Evolutionary conservation across 2,797 vertebrate species (phyloP).

Genomic region (Paguma larvata): DNA sequence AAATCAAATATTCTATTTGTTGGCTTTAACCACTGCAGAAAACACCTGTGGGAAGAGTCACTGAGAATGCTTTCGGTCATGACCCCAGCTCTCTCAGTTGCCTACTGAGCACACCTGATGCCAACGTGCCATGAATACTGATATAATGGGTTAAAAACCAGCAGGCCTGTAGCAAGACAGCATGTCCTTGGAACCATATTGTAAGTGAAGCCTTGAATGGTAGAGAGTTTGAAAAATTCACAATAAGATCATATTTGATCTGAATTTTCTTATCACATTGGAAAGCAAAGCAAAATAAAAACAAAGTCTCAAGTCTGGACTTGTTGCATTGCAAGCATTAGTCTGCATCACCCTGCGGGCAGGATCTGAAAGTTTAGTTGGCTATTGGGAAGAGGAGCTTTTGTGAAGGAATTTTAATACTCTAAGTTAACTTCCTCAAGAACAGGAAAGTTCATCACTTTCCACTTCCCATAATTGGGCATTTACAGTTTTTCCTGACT

Average conservation of each 20-base stretch:
- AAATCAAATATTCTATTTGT: neutral
- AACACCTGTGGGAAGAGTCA: neutral
- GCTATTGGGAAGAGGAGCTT: neutral
- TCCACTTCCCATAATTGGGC: neutral
- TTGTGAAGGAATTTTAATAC: neutral
- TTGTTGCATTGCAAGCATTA: neutral
- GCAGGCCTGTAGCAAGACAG: accelerated
- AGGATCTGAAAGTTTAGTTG: neutral
- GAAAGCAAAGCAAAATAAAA: slow-evolving; percentile 38
- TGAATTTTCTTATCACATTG: neutral
- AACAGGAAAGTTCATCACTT: neutral
- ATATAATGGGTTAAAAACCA: neutral
- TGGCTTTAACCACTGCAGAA: neutral
- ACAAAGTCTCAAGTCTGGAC: neutral
- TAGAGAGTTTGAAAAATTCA: neutral
- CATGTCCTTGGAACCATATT: neutral
- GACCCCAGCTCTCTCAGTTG: neutral
- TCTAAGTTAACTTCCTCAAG: neutral
- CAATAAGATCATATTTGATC: neutral
- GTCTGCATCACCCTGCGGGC: neutral
- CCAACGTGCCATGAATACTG: neutral
- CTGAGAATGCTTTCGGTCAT: neutral
- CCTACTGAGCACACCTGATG: neutral
- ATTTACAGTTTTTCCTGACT: slow-evolving; percentile 20
- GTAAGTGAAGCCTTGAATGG: neutral